Conservation (phyloP, 2,888 invertebrate species). For the Euclidia mi region DNA sequence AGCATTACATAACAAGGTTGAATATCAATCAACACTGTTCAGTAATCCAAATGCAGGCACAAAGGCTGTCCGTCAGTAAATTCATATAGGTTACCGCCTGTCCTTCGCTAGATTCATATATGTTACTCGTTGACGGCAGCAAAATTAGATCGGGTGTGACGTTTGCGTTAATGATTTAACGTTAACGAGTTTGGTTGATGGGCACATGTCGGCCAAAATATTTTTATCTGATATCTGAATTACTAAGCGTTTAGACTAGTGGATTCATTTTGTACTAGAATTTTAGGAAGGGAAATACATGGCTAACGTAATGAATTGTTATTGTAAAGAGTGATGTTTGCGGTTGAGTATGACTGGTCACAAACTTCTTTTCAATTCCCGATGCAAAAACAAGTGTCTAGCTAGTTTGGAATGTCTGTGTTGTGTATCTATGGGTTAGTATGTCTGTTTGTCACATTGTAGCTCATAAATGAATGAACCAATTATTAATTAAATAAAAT, state of each 20-base stretch:
- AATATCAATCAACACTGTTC: not conserved
- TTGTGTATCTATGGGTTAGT: too few species aligned
- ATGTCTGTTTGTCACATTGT: too few species aligned
- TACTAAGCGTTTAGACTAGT: slow-evolving; percentile 8
- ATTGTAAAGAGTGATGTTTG: too few species aligned
- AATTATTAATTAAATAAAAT: too few species aligned
- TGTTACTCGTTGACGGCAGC: slow-evolving; percentile 47
- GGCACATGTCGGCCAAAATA: slow-evolving; percentile 13
- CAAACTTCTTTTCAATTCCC: too few species aligned
- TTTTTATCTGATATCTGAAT: too few species aligned
- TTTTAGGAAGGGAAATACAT: not conserved
- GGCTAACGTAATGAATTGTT: too few species aligned
- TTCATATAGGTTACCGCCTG: slow-evolving; percentile 22
- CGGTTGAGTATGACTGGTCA: too few species aligned
- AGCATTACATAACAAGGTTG: not conserved
- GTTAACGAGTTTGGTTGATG: slow-evolving; percentile 49
- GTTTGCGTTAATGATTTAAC: slow-evolving; percentile 54
- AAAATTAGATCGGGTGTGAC: slow-evolving; percentile 61
- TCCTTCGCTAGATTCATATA: slow-evolving; percentile 27
- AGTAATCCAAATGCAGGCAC: not conserved
- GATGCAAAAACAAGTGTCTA: too few species aligned
- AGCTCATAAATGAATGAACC: too few species aligned
- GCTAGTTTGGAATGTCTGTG: too few species aligned
- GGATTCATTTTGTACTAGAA: not conserved
- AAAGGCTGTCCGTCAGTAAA: slow-evolving; percentile 15